These are phyloP conservation scores for Lomographa bimaculata DNA, from an alignment of 2,888 invertebrate genomes.

Conservation along the genomic window DNA sequence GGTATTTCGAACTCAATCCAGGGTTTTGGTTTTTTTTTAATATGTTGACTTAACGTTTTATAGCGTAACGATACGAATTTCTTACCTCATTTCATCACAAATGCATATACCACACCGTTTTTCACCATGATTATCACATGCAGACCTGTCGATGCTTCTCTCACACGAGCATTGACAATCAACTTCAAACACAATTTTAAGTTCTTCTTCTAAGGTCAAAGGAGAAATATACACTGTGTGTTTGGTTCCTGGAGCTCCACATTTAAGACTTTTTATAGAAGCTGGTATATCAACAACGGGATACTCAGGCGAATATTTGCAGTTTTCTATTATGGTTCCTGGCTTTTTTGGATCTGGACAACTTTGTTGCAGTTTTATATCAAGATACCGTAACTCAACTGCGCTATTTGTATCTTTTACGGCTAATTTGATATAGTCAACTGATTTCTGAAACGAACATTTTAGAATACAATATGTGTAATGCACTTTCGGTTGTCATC, in stretches of 20 bases:
- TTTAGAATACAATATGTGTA: neutral
- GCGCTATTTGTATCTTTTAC: no score
- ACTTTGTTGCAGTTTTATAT: no score
- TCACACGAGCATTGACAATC: slow-evolving; percentile 91
- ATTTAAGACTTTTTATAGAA: slow-evolving; percentile 44
- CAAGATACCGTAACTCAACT: no score
- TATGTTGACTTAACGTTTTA: no score
- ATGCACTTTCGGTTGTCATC: no score
- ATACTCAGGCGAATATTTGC: slow-evolving; percentile 40
- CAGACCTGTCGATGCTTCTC: slow-evolving; percentile 45
- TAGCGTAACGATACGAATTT: no score
- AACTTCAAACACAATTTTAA: slow-evolving; percentile 87
- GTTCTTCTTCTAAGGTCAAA: slow-evolving; percentile 86
- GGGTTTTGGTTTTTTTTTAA: no score
- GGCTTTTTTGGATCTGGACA: slow-evolving; percentile 41
- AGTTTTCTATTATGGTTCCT: no score
- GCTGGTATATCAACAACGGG: slow-evolving; percentile 41
- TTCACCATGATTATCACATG: slow-evolving; percentile 62
- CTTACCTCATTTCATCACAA: slow-evolving; percentile 72
- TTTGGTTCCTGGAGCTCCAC: slow-evolving; percentile 30
- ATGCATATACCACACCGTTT: slow-evolving; percentile 86
- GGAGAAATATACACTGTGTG: slow-evolving; percentile 58
- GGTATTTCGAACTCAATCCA: no score
- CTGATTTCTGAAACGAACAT: slow-evolving; percentile 43
- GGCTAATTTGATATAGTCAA: slow-evolving; percentile 40